Evolutionary conservation across 2,113 vertebrate species (phyloP).

Genomic region (Entelurus aequoreus): DNA sequence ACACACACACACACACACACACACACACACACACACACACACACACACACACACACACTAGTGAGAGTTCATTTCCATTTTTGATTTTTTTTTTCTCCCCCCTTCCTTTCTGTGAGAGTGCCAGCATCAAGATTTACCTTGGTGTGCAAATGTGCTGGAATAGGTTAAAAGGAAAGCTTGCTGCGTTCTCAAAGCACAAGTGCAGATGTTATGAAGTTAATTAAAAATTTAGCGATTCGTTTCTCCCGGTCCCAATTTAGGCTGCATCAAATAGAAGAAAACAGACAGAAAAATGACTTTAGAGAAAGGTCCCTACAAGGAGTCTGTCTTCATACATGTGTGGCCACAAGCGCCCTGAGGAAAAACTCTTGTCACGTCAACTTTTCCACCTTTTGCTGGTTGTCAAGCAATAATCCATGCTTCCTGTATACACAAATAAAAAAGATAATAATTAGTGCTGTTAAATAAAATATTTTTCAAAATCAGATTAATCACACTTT

Average conservation of each 20-base stretch:
- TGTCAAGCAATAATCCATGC: not conserved
- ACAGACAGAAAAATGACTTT: conserved; percentile 67
- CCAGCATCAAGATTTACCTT: conserved; percentile 80
- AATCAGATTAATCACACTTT: too few species aligned
- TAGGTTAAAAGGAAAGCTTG: conserved; percentile 80
- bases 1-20: conserved; percentile 24
- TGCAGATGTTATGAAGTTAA: conserved; percentile 83
- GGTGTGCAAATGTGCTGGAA: conserved; percentile 81
- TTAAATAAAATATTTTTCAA: too few species aligned
- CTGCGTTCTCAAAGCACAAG: conserved; percentile 76
- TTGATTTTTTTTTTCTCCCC: conserved; percentile 71
- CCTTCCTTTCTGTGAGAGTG: conserved; percentile 78
- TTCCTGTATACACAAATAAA: too few species aligned
- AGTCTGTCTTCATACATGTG: conserved; percentile 52
- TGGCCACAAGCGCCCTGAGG: conserved; percentile 48
- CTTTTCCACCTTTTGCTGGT: conserved; percentile 13
- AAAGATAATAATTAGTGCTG: too few species aligned
- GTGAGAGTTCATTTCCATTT: conserved; percentile 81
- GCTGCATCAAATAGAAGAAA: conserved; percentile 76
- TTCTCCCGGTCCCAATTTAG: conserved; percentile 77
- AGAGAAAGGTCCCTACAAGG: conserved; percentile 50
- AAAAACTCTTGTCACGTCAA: conserved; percentile 38
- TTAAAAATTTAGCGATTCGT: conserved; percentile 82
- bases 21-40: conserved; percentile 40
- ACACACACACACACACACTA: conserved; percentile 43